Evolutionary conservation across 2,797 vertebrate genomes (phyloP), one percentile per base, ranked within the genome.

Genomic region (Loriculus beryllinus): DNA sequence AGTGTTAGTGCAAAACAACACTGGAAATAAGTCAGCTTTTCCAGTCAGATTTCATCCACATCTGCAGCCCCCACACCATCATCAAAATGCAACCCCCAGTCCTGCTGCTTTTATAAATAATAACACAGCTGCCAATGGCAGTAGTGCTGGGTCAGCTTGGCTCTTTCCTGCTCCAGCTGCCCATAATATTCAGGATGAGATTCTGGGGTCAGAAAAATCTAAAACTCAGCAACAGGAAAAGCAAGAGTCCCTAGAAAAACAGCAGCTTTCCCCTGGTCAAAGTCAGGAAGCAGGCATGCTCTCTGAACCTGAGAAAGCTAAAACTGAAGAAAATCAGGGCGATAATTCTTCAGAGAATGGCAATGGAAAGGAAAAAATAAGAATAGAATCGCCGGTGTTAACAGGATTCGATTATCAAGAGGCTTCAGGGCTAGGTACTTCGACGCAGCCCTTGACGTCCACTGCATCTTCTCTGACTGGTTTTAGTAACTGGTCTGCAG

Each of bases 121-220:
- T 98, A 99, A 98, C 98, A 99, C 98, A 97, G 98, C 99, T 98
- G 98, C 99, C 98, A 99, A 99, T 97, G 99, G 99, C 98, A 98
- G 99, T 98, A 99, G 98, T 96, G 98, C 98, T 96, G 98, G 99
- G 96, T 99, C 99, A 97, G 99, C 99, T 97, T 99, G 99, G 99
- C 99, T 99, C 93, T 99, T 99, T 97, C 99, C 99, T 87, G 98
- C 99, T 57, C 98, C 99, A 97, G 98, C 99, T 95, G 97, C 98
- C 97, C 99, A 99, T 98, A 99, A 99, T 98, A 99, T 99, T 98
- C 99, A 99, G 99, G 99, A 99, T 99, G 99, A 99, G 98, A 98
- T 99, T 98, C 98, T 99, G 97, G 99, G 99, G 97, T 98, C 98
- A 79, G 99, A 99, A 97, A 99, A 99, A 98, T 98, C 99, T 97